Evolutionary conservation across 2,888 invertebrate species (phyloP), one percentile per base, ranked within the genome.

Genomic region (Philopedon plagiatum): DNA sequence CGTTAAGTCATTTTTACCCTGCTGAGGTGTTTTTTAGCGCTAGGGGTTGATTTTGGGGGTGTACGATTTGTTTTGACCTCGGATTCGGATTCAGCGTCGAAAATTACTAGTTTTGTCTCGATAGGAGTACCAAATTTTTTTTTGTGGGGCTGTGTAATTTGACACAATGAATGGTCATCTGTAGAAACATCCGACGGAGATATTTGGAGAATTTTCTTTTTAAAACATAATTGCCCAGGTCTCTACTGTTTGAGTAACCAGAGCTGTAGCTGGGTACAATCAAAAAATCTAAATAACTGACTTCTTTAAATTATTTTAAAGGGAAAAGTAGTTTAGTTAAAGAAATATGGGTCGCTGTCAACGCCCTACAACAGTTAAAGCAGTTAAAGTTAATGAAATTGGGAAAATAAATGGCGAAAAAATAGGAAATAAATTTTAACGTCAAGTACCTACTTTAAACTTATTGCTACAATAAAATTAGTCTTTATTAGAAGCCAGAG

Each of bases 361-460:
- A 41, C 63, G 34, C 23, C 34, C 19, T 56, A 32, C 51, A 49
- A 41, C 66, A 44, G 39, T 56, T 65, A 26, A 54, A 61, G 15
- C 57, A 32, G 37, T 58, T 58, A 37, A 37, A 58, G 69, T 62
- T 69, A 69, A 69, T 69, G 63, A 69, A 69, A 63, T 63, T 56
- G 63, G 56, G 37, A 34, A 62, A 56, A 69, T 63, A 29, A 56
- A 69, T 69, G 62, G 44, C 46, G 57, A 60, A 61, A 54, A 62
- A 39, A 51, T 29, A 61, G 51, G 39, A 65, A 61, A 61, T 32
- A 46, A 11, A n/a, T 5, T 23, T 58, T 37, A 21, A 23, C 57
- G 19, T 37, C 54, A 64, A 54, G 64, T 54, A 64, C 34, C n/a
- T 34, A 34, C 15, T 64, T 64, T 54, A 21, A 64, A 64, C 54